Base-by-base conservation (phyloP, 2,113 vertebrate species). In the Eulacestoma nigropectus region DNA sequence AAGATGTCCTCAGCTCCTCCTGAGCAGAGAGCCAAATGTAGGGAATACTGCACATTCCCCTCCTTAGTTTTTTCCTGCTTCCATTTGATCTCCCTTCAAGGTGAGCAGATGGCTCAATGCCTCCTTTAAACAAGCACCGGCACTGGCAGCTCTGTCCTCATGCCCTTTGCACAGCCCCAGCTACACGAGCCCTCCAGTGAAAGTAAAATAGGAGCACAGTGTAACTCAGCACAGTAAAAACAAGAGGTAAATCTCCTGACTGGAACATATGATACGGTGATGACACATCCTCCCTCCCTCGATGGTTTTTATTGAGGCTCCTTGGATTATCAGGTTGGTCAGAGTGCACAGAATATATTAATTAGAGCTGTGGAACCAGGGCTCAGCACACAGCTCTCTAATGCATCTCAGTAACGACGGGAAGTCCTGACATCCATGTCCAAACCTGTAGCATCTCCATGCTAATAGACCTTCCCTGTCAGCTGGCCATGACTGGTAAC, bases 291-390 rank as follows among this genome's bases (percentile, higher is more conserved):
- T 96, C 62, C 76, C 69, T 95, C 92, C 84, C 89, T 95, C 21
- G 76, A 78, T 87, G 59, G 22, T 69, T 96, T 96, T 95, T 90
- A 64, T 69, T 83, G 81, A 89, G 85, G 69, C 78, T 95, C 86
- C 95, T 90, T 93, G 90, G 89, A 92, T 96, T 91, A 91, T 89
- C 72, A 75, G 76, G 50, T 87, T 94, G 87, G 90, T 90, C 91
- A 94, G 79, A 95, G 95, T 82, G 95, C 95, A 83, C 88, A 95
- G 76, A 83, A 89, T 32, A 1, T 93, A 96, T 96, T 96, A 79
- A 96, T 97, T 97, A 95, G 96, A 92, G n/a, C 68, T 68, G 70
- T 52, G 67, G 82, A 91, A 35, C 49, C 69, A 46, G 65, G 64
- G 39, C 93, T 96, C 67, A 53, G 92, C 70, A 25, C 86, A 76